phyloP scores from a whole-genome alignment of 1,140 invertebrate genomes.

The Lordiphosa stackelbergi region DNA sequence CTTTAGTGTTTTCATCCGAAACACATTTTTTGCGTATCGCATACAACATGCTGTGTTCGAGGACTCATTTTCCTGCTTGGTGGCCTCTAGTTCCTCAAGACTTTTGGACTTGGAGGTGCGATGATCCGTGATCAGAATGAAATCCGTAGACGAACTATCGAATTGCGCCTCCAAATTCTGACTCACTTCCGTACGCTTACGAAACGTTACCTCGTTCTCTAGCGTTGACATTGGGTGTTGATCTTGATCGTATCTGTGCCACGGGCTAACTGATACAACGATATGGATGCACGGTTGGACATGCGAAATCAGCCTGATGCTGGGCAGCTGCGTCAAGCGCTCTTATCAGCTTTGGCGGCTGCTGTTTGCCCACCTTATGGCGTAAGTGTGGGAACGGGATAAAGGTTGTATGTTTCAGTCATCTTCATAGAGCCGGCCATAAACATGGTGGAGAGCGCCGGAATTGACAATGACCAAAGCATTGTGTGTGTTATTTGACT shows the following conservation, averaged over 20 bases:
- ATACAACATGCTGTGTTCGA: slow-evolving; percentile 30
- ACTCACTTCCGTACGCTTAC: slow-evolving; percentile 59
- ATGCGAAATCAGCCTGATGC: slow-evolving; percentile 44
- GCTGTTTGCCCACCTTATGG: slow-evolving; percentile 40
- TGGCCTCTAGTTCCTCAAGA: slow-evolving; percentile 56
- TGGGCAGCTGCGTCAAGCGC: slow-evolving; percentile 40
- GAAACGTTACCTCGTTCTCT: slow-evolving; percentile 64
- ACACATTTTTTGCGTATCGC: slow-evolving; percentile 41
- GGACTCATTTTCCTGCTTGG: slow-evolving; percentile 27
- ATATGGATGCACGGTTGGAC: slow-evolving; percentile 16
- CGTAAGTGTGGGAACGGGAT: slow-evolving; percentile 55
- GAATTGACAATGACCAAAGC: slow-evolving; percentile 24
- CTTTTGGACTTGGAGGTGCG: slow-evolving; percentile 64
- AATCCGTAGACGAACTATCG: slow-evolving; percentile 57
- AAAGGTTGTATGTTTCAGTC: slow-evolving; percentile 65
- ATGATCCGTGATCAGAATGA: slow-evolving; percentile 68
- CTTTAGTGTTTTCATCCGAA: slow-evolving; percentile 82
- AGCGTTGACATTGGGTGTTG: slow-evolving; percentile 63
- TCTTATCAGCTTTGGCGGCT: slow-evolving; percentile 46
- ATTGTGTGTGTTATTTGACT: slow-evolving; percentile 18
- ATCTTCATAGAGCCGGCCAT: slow-evolving; percentile 38
- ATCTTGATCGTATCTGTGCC: slow-evolving; percentile 19
- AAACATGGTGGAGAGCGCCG: slow-evolving; percentile 20
- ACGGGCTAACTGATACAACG: slow-evolving; percentile 28
- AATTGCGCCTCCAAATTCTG: slow-evolving; percentile 58